A percentile compares a stretch with the other conserved stretches of the same genome.
Conservation (phyloP, 1,140 invertebrate genomes). For the Neodiprion virginianus region DNA sequence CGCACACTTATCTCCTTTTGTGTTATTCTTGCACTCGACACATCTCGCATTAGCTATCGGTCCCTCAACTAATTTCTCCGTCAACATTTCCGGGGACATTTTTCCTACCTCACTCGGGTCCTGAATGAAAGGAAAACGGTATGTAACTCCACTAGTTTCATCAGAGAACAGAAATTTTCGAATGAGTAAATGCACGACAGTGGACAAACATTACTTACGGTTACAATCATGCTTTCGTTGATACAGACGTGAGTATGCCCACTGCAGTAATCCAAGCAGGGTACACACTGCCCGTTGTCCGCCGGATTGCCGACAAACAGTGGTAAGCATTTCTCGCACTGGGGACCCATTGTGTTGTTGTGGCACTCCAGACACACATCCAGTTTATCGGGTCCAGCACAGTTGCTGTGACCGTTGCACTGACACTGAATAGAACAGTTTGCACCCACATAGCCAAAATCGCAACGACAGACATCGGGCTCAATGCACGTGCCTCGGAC, state of each 20-base stretch:
- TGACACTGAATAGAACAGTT: slow-evolving; percentile 94
- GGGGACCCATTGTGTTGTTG: slow-evolving; percentile 89
- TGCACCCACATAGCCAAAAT: slow-evolving; percentile 94
- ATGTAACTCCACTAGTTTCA: not conserved
- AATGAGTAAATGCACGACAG: not conserved
- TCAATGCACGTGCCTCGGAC: slow-evolving; percentile 84
- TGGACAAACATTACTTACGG: slow-evolving; percentile 39
- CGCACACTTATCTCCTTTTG: slow-evolving; percentile 84
- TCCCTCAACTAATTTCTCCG: slow-evolving; percentile 69
- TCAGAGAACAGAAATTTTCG: slow-evolving; percentile 1
- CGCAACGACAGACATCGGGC: slow-evolving; percentile 86
- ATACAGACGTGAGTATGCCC: slow-evolving; percentile 87
- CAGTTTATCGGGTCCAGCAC: slow-evolving; percentile 83
- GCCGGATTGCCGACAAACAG: slow-evolving; percentile 91
- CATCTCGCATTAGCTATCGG: slow-evolving; percentile 78
- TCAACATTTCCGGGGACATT: slow-evolving; percentile 63
- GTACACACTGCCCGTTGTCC: slow-evolving; percentile 84
- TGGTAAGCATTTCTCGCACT: slow-evolving; percentile 88
- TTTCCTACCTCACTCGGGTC: slow-evolving; percentile 63
- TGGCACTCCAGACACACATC: slow-evolving; percentile 85
- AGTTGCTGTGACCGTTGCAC: slow-evolving; percentile 94
- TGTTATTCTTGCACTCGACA: slow-evolving; percentile 85
- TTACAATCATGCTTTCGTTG: slow-evolving; percentile 64
- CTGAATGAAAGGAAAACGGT: slow-evolving; percentile 28
- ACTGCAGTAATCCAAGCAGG: slow-evolving; percentile 89